These are phyloP conservation scores for Aurelia sp. DNA, from an alignment of 30 jellyfish, hydroid and myxozoan species.

Conservation along the genomic window DNA sequence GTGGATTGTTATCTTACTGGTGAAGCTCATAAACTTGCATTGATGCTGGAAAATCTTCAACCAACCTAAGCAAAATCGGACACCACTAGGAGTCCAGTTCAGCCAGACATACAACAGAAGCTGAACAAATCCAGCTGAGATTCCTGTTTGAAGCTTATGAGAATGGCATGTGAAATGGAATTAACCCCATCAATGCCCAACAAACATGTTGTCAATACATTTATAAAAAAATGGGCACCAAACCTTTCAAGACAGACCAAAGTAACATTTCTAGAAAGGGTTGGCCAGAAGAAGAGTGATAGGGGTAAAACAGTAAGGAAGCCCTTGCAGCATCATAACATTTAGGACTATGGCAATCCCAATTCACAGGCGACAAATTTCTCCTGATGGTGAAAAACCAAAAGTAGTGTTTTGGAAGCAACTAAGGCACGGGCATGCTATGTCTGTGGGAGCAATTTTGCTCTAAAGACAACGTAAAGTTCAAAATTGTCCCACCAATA, in stretches of 20 bases:
- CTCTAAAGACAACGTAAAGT: too few relatives aligned
- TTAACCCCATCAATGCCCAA: conserved; percentile 48
- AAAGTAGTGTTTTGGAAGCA: too few relatives aligned
- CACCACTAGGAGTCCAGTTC: conserved; percentile 21
- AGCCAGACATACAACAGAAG: conserved; percentile 39
- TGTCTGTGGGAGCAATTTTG: too few relatives aligned
- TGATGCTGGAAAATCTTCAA: conserved; percentile 41
- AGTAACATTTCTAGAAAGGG: conserved; percentile 16
- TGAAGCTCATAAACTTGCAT: conserved; percentile 57
- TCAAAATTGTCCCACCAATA: too few relatives aligned
- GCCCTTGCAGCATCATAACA: too few relatives aligned
- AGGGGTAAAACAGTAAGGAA: too few relatives aligned
- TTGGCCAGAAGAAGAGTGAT: conserved; percentile 12
- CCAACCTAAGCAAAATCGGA: not conserved
- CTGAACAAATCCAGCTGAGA: conserved; percentile 24
- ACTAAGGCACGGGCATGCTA: too few relatives aligned
- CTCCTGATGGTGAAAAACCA: conserved; percentile 24
- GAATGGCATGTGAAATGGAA: conserved; percentile 49
- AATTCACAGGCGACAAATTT: conserved; percentile 38
- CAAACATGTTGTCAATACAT: conserved; percentile 30
- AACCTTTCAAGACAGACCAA: conserved; percentile 39
- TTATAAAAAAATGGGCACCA: too few relatives aligned
- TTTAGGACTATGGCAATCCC: conserved; percentile 3
- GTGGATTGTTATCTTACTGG: conserved; percentile 42
- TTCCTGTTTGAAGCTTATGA: conserved; percentile 41